Percentiles rank a stretch among this genome's conserved stretches.
phyloP scores from a whole-genome alignment of 2,113 vertebrate genomes.

The Mixornis gularis region DNA sequence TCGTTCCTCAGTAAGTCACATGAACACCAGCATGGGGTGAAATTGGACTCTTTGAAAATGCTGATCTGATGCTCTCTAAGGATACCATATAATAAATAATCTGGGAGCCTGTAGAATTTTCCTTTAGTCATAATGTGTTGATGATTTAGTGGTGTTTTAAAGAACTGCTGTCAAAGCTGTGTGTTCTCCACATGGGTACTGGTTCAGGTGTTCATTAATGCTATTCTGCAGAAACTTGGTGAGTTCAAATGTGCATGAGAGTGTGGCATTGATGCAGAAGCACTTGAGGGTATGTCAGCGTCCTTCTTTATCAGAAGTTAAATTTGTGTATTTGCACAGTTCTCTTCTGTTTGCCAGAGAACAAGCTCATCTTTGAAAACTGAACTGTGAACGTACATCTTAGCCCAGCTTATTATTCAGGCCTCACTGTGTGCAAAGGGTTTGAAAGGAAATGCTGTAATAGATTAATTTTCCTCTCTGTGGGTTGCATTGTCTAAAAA shows the following conservation, averaged over 20 bases:
- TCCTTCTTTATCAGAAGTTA: neutral
- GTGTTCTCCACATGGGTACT: neutral
- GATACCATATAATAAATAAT: neutral
- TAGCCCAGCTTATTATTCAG: neutral
- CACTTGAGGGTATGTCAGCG: neutral
- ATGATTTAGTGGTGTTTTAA: neutral
- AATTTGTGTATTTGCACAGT: neutral
- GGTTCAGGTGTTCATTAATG: neutral
- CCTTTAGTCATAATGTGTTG: neutral
- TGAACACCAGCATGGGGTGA: neutral
- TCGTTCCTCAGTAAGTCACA: neutral
- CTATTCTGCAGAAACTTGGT: neutral
- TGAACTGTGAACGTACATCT: neutral
- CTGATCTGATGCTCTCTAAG: neutral
- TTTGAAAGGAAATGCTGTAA: constrained; percentile 17
- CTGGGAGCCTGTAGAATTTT: neutral
- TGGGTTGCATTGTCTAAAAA: constrained; percentile 1
- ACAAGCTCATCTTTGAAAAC: neutral
- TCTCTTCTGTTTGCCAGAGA: neutral
- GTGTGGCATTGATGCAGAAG: neutral
- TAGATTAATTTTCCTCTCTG: constrained; percentile 34
- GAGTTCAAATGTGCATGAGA: neutral
- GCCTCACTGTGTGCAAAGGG: neutral
- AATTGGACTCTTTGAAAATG: neutral
- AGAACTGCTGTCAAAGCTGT: neutral